Evolutionary conservation across 92 coral and sea anemone genomes (phyloP).

Genomic region (Porites evermanni): DNA sequence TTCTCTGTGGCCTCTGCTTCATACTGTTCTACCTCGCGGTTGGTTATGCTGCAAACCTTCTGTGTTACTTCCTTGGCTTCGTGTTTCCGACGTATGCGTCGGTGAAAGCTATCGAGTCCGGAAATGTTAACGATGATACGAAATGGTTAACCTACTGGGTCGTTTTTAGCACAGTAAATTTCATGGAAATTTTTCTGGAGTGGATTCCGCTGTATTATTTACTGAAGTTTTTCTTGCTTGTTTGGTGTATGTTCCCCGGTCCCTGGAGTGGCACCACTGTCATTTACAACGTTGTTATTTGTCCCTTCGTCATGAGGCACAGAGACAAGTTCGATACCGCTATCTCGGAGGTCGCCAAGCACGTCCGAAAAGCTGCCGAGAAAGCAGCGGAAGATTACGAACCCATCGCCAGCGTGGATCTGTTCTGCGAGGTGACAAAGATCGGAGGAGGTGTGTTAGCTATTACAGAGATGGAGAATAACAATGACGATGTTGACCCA

Average conservation of each 20-base stretch:
- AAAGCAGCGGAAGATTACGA: constrained; percentile 69
- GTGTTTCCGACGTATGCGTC: constrained; percentile 91
- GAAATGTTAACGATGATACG: constrained; percentile 57
- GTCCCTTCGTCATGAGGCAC: constrained; percentile 91
- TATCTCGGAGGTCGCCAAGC: constrained; percentile 79
- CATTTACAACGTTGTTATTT: constrained; percentile 74
- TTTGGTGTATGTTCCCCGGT: constrained; percentile 98
- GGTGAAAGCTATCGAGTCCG: constrained; percentile 84
- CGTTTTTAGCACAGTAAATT: constrained; percentile 80
- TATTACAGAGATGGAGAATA: constrained; percentile 6
- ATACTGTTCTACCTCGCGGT: constrained; percentile 83
- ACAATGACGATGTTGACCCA: constrained; percentile 1
- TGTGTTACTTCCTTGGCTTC: constrained; percentile 85
- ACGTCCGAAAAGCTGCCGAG: constrained; percentile 76
- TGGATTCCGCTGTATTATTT: constrained; percentile 93
- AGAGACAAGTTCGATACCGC: constrained; percentile 81
- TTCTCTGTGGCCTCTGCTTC: constrained; percentile 71
- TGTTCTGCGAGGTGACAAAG: constrained; percentile 16
- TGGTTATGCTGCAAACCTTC: constrained; percentile 88
- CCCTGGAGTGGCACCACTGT: constrained; percentile 80
- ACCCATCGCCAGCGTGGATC: constrained; percentile 34
- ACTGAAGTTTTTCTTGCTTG: constrained; percentile 83
- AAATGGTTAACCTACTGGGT: constrained; percentile 98
- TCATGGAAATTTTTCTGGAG: constrained; percentile 81
- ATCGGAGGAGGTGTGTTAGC: constrained; percentile 13